Percentiles rank a stretch among this genome's conserved stretches.
phyloP scores from a whole-genome alignment of 2,888 invertebrate species.

The Xiphydria camelus region DNA sequence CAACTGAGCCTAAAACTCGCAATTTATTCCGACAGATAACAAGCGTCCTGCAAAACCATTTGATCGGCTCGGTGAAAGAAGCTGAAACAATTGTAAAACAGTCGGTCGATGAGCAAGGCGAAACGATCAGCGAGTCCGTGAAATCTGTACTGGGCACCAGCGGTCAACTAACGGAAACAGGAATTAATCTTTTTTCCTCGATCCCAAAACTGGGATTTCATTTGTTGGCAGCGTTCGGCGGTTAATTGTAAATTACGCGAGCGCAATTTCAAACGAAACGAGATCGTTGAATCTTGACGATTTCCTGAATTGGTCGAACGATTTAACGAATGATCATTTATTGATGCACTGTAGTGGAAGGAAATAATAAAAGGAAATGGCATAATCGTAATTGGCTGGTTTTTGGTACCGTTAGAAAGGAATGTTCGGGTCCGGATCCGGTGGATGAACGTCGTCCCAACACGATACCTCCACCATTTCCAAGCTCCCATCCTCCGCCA shows the following conservation, averaged over 20 bases:
- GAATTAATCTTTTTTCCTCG: background rate
- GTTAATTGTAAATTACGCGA: no score
- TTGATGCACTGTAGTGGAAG: no score
- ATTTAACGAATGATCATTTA: no score
- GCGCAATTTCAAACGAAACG: no score
- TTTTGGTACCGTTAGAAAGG: slow-evolving; percentile 11
- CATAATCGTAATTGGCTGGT: no score
- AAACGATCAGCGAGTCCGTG: background rate
- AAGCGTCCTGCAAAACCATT: background rate
- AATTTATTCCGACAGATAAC: no score
- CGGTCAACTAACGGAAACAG: background rate
- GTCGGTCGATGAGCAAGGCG: background rate
- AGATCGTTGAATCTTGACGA: slow-evolving; percentile 10
- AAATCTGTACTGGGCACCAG: background rate
- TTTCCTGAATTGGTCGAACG: background rate
- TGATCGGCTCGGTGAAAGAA: background rate
- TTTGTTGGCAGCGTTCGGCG: background rate
- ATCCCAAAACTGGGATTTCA: background rate
- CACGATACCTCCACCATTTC: slow-evolving; percentile 49
- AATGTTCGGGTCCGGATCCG: slow-evolving; percentile 12
- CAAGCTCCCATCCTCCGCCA: slow-evolving; percentile 52
- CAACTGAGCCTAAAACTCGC: no score
- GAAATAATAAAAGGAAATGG: no score
- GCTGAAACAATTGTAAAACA: background rate
- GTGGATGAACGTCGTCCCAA: slow-evolving; percentile 30